Evolutionary conservation across 2,113 vertebrate genomes (phyloP), one percentile per base, ranked within the genome.

Genomic region (Seriola dumerili): DNA sequence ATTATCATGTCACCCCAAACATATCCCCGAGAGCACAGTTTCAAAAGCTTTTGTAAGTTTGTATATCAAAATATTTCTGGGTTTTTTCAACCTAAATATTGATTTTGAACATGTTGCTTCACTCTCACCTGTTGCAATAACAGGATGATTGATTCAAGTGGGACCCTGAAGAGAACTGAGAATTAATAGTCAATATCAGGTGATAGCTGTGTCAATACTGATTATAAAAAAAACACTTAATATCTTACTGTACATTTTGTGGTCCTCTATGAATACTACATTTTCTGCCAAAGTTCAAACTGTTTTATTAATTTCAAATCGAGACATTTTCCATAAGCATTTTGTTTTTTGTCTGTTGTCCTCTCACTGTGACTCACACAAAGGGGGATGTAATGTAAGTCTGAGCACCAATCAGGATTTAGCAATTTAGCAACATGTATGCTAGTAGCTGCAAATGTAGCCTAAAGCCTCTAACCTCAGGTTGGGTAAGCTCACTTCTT

Each of bases 1-100:
- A 19, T 21, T 1, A 52, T 1, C 19, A 5, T 38, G 29, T 29
- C 29, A 38, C 0, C 3, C 44, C 12, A 3, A 46, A 46, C 8
- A 16, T 16, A 46, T 16, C 11, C 32, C 23, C 0, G 14, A 25
- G 29, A 5, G 17, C 34, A 46, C 17, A 63, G 44, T 14, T 34
- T 74, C 6, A 38, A 66, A 69, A 36, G 59, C 25, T 65, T 71
- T 75, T 77, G 50, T 67, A 38, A 13, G 72, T 44, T 50, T 23
- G n/a, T 48, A 48, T 48, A 6, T 29, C 25, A 13, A 61, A 50
- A 29, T 29, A 29, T 29, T 29, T 29, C 29, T 2, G 25, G 25
- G 29, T 66, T 42, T 16, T 58, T 52, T 7, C 32, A 4, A 29
- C 25, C 29, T 29, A 29, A 29, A 29, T 29, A 29, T 29, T 29